Evolutionary conservation across 2,888 invertebrate species (phyloP).

Genomic region (Adela reaumurella): DNA sequence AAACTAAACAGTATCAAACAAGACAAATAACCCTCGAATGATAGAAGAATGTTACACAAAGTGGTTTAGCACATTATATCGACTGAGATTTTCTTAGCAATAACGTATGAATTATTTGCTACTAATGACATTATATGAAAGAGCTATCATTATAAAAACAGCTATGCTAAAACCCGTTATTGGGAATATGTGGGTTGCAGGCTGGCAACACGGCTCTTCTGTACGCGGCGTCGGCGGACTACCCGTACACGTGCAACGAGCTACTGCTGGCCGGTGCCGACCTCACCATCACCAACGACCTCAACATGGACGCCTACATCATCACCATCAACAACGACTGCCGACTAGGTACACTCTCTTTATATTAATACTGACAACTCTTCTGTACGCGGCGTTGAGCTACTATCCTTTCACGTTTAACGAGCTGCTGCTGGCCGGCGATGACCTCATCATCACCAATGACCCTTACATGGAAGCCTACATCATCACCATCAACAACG

Average conservation of each 20-base stretch:
- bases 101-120: too few species aligned
- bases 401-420: conserved; percentile 82
- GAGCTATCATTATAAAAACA: too few species aligned
- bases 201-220: conserved; percentile 87
- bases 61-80: too few species aligned
- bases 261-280: conserved; percentile 78
- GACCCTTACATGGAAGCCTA: conserved; percentile 82
- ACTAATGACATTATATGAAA: too few species aligned
- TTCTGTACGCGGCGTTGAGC: neutral
- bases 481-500: conserved; percentile 67
- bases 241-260: conserved; percentile 85
- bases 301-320: conserved; percentile 80
- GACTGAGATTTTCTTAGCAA: too few species aligned
- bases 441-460: conserved; percentile 77
- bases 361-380: conserved; percentile 12
- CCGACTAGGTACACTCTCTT: conserved; percentile 47
- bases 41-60: too few species aligned
- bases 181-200: too few species aligned
- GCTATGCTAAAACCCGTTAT: too few species aligned
- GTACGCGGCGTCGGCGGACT: conserved; percentile 88
- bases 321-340: conserved; percentile 65
- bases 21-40: too few species aligned
- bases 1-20: too few species aligned
- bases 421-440: conserved; percentile 75
- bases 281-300: conserved; percentile 74